Evolutionary conservation across 2,113 vertebrate species (phyloP).

Genomic region (Bambusicola thoracicus): DNA sequence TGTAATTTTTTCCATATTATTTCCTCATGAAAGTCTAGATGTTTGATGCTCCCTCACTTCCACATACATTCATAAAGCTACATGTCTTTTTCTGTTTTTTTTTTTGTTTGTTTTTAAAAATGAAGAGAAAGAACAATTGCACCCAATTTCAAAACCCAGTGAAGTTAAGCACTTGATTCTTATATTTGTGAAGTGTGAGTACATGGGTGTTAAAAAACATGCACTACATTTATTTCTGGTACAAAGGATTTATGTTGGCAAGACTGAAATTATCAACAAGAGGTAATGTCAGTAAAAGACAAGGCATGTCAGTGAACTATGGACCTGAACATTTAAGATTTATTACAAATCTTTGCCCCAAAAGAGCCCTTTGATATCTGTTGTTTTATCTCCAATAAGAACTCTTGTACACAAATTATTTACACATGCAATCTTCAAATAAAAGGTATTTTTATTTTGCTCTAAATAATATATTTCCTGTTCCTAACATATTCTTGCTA

Average conservation of each 20-base stretch:
- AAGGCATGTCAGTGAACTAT: not conserved
- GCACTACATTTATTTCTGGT: not conserved
- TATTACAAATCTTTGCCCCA: not conserved
- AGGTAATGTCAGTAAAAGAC: not conserved
- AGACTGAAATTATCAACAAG: not conserved
- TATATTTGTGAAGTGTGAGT: not conserved
- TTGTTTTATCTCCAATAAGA: not conserved
- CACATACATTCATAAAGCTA: not conserved
- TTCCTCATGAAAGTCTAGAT: not conserved
- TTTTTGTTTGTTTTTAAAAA: not conserved
- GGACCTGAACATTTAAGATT: not conserved
- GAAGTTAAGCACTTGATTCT: not conserved
- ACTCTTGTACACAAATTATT: not conserved
- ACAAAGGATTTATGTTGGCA: not conserved
- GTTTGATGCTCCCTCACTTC: not conserved
- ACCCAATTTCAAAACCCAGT: not conserved
- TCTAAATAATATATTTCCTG: not conserved
- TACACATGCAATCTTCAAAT: not conserved
- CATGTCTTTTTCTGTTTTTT: not conserved
- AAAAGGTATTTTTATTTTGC: not conserved
- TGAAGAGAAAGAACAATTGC: not conserved
- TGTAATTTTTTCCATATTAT: not conserved
- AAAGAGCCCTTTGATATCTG: not conserved
- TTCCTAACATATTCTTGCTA: not conserved
- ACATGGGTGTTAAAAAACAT: not conserved